Evolutionary conservation across 1,140 invertebrate species (phyloP).

Genomic region (Galleria mellonella): DNA sequence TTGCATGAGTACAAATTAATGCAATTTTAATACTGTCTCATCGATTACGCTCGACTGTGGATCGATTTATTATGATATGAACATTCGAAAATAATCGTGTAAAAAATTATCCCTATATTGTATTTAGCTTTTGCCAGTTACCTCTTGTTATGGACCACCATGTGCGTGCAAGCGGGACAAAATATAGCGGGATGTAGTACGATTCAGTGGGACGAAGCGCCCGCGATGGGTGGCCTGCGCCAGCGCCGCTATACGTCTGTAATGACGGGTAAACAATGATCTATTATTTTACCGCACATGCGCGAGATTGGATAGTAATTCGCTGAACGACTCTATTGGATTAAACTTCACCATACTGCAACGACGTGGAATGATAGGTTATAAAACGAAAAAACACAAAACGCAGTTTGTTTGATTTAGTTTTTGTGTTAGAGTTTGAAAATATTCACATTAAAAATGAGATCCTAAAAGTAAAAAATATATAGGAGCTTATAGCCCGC

Average conservation of each 20-base stretch:
- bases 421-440: too few relatives aligned
- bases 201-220: constrained; percentile 22
- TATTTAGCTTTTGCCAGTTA: constrained; percentile 22
- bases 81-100: constrained; percentile 26
- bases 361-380: too few relatives aligned
- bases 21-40: constrained; percentile 44
- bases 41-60: constrained; percentile 24
- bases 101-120: constrained; percentile 31
- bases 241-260: not conserved
- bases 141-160: constrained; percentile 19
- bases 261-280: constrained; percentile 39
- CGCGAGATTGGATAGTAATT: constrained; percentile 36
- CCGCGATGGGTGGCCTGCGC: constrained; percentile 35
- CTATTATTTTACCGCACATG: constrained; percentile 33
- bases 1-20: constrained; percentile 32
- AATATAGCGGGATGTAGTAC: not conserved
- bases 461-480: too few relatives aligned
- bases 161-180: too few relatives aligned
- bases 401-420: too few relatives aligned
- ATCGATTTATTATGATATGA: constrained; percentile 33
- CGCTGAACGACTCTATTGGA: constrained; percentile 17
- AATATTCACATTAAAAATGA: too few relatives aligned
- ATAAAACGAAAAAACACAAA: too few relatives aligned
- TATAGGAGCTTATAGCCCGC: too few relatives aligned
- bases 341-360: not conserved